Conservation (phyloP, 2,113 vertebrate species). For the Sander vitreus region DNA sequence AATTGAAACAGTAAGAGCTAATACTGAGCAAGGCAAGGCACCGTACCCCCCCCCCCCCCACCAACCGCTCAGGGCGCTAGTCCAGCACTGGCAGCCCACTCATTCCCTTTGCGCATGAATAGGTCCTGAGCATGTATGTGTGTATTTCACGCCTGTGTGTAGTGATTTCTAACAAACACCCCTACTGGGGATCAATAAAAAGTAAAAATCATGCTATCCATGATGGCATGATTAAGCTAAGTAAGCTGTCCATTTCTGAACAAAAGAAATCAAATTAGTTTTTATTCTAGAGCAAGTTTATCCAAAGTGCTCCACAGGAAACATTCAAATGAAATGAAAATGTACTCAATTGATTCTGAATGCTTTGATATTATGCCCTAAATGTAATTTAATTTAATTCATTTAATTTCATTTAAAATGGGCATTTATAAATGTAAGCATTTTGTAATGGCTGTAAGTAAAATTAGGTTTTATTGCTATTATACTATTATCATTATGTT, state of each 20-base stretch:
- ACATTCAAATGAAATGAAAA: constrained; percentile 11
- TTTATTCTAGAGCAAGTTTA: constrained; percentile 2
- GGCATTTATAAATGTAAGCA: constrained; percentile 21
- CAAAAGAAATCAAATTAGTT: constrained; percentile 14
- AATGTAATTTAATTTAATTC: not conserved
- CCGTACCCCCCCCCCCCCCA: no score
- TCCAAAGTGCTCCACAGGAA: constrained; percentile 17
- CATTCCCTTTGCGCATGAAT: no score
- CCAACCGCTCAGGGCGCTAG: no score
- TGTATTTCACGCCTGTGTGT: no score
- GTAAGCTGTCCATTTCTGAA: not conserved
- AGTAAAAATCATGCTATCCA: not conserved
- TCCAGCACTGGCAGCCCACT: no score
- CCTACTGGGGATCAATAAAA: no score
- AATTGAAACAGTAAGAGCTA: not conserved
- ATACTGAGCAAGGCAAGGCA: not conserved
- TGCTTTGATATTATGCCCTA: constrained; percentile 12
- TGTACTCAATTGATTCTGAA: not conserved
- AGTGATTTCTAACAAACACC: no score
- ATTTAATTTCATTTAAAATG: not conserved
- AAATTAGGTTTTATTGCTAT: constrained; percentile 12
- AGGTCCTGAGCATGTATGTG: no score
- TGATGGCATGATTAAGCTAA: not conserved
- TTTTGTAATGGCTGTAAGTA: constrained; percentile 27
- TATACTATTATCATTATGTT: constrained; percentile 13